Evolutionary conservation across 2,797 vertebrate genomes (phyloP).

Genomic region (Brachyrhaphis roseni): DNA sequence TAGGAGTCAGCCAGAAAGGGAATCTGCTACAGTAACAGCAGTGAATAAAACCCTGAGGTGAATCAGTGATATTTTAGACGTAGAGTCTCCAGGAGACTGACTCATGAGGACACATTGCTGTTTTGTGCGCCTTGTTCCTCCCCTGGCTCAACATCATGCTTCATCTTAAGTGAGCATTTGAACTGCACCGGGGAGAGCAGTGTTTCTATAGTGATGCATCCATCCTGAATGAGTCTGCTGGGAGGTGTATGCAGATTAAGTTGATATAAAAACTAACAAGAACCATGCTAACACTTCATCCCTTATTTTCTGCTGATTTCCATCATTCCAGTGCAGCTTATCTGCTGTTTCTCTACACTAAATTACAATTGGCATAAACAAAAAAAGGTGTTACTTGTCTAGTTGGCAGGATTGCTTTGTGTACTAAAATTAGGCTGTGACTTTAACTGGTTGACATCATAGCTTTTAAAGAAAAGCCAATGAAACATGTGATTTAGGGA

Average conservation of each 20-base stretch:
- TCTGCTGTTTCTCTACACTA: neutral
- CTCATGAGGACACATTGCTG: slow-evolving; percentile 21
- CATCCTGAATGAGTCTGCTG: slow-evolving; percentile 39
- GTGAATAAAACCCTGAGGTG: slow-evolving; percentile 46
- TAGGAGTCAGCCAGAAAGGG: neutral
- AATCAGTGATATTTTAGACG: slow-evolving; percentile 52
- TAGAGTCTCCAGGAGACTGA: slow-evolving; percentile 45
- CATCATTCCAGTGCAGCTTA: neutral
- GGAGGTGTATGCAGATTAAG: slow-evolving; percentile 42
- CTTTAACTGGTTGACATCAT: neutral
- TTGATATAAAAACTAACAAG: slow-evolving; percentile 23
- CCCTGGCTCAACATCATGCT: slow-evolving; percentile 59
- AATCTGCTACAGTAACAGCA: slow-evolving; percentile 28
- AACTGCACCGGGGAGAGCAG: slow-evolving; percentile 65
- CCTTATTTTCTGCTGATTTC: neutral
- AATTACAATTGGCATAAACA: neutral
- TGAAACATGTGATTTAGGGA: neutral
- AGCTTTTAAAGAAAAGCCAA: neutral
- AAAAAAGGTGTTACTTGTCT: neutral
- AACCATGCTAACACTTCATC: slow-evolving; percentile 15
- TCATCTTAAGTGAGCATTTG: slow-evolving; percentile 75
- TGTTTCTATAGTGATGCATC: slow-evolving; percentile 77
- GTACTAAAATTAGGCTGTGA: neutral
- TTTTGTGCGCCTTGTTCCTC: slow-evolving; percentile 53
- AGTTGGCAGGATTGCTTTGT: neutral